Conservation (phyloP, 2,113 vertebrate genomes). For the Bufo gargarizans region DNA sequence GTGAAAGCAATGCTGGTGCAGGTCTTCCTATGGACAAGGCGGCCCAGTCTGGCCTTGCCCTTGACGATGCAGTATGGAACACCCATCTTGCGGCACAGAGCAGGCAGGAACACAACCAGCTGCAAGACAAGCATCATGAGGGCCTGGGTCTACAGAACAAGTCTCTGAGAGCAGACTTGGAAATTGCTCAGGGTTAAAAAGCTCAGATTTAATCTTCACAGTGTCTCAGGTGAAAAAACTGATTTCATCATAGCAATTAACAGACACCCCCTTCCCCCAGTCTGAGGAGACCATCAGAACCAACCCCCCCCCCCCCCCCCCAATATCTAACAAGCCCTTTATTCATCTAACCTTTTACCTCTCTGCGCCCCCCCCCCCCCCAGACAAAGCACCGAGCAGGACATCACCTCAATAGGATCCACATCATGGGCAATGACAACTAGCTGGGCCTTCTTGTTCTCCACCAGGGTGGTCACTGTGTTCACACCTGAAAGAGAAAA, state of each 20-base stretch:
- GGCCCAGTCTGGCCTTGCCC: constrained; percentile 91
- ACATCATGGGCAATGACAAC: constrained; percentile 94
- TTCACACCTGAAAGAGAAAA: constrained; percentile 83
- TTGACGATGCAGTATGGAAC: constrained; percentile 98
- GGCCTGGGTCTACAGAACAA: neutral
- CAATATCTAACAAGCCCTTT: too few relatives aligned
- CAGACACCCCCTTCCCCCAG: too few relatives aligned
- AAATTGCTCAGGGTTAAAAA: constrained; percentile 77
- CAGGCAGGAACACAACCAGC: constrained; percentile 95
- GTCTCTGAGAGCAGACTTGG: neutral
- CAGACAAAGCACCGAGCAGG: too few relatives aligned
- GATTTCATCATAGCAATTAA: constrained; percentile 71
- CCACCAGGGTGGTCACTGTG: constrained; percentile 91
- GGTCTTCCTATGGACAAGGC: constrained; percentile 95
- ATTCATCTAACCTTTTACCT: too few relatives aligned
- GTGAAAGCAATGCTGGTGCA: constrained; percentile 93
- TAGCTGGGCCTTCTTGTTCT: constrained; percentile 97
- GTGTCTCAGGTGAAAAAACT: constrained; percentile 75
- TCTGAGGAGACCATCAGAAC: too few relatives aligned
- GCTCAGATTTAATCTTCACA: constrained; percentile 69
- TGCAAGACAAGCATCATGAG: constrained; percentile 61
- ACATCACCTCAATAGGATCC: constrained; percentile 90
- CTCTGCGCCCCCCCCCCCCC: too few relatives aligned
- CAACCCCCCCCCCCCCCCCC: too few relatives aligned
- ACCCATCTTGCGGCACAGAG: constrained; percentile 96